Conservation (phyloP, 2,113 vertebrate species). For the Murina feae region DNA sequence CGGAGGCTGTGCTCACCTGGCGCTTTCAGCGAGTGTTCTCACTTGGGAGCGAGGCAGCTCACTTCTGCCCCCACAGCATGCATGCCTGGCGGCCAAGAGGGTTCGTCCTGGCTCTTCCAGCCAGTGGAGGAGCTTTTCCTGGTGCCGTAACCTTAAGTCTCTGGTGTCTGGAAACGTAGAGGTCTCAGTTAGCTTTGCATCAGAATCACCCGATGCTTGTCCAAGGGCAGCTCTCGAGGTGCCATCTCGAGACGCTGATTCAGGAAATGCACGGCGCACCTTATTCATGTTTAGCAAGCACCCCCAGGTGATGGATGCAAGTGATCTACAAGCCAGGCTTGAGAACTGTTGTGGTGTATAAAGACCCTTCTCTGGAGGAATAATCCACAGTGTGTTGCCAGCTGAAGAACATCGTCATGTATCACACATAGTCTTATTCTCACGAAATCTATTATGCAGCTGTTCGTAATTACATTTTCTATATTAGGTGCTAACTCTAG, state of each 20-base stretch:
- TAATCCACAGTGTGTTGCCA: neutral
- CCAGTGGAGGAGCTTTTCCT: neutral
- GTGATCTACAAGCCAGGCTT: neutral
- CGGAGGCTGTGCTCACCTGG: neutral
- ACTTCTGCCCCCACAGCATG: neutral
- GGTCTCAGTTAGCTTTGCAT: neutral
- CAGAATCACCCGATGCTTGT: neutral
- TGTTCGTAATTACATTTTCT: neutral
- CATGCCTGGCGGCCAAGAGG: neutral
- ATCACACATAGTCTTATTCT: neutral
- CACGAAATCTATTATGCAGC: neutral
- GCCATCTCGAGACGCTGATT: neutral
- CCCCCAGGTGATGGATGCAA: neutral
- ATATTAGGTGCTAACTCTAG: constrained; percentile 22
- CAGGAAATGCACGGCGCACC: neutral
- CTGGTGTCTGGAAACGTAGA: neutral
- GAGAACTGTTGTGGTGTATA: neutral
- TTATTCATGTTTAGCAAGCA: neutral
- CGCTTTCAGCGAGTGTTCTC: neutral
- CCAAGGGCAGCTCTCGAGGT: neutral
- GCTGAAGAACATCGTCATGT: neutral
- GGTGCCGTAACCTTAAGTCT: neutral
- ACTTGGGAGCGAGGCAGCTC: too few species aligned
- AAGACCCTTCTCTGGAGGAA: neutral
- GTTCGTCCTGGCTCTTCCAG: neutral